Evolutionary conservation across 2,797 vertebrate genomes (phyloP).

Genomic region (Peromyscus nudipes): DNA sequence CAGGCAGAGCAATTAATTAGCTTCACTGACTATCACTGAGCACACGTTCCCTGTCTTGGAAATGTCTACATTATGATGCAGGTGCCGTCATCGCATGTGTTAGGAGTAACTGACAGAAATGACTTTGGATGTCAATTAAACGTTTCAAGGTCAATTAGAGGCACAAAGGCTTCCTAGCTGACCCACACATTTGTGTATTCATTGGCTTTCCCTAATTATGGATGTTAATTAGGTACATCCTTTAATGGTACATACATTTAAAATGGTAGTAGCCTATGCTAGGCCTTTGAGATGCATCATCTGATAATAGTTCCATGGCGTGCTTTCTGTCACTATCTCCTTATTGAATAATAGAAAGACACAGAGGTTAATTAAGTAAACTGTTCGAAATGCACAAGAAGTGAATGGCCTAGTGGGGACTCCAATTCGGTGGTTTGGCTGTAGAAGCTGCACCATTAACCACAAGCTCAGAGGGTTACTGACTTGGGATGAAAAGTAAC

Average conservation of each 20-base stretch:
- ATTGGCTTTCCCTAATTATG: not conserved
- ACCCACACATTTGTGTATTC: not conserved
- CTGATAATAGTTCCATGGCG: not conserved
- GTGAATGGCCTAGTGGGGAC: too few relatives aligned
- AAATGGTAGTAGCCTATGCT: not conserved
- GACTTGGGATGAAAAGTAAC: too few relatives aligned
- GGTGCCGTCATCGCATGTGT: not conserved
- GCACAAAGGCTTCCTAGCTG: not conserved
- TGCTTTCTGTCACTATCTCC: not conserved
- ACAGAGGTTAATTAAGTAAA: not conserved
- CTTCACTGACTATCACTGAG: not conserved
- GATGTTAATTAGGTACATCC: not conserved
- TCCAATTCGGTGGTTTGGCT: not conserved
- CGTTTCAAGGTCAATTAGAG: not conserved
- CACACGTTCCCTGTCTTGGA: not conserved
- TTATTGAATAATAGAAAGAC: not conserved
- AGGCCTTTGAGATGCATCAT: not conserved
- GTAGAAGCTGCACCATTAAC: not conserved
- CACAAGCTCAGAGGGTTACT: not conserved
- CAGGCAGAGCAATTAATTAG: constrained; percentile 32
- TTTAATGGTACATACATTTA: not conserved
- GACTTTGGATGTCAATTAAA: not conserved
- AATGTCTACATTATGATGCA: constrained; percentile 45
- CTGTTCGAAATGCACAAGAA: not conserved
- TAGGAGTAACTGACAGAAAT: constrained; percentile 28